Evolutionary conservation across 2,888 invertebrate genomes (phyloP).

Genomic region (Dyspetes luteomarginatus): DNA sequence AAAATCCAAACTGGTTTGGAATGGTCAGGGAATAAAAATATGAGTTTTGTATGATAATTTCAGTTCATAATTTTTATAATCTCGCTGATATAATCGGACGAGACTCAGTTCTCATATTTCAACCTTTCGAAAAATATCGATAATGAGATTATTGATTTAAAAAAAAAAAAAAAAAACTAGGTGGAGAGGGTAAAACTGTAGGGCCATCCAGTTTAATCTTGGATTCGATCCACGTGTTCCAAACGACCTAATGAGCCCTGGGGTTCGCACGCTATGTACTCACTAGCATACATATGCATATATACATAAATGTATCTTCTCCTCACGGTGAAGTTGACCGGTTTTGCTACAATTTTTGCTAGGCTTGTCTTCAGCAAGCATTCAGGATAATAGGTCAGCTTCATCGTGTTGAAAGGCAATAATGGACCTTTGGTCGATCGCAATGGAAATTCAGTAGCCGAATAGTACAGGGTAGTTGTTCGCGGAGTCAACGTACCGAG

Average conservation of each 20-base stretch:
- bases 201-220: slow-evolving; percentile 28
- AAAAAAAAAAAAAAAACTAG: background rate
- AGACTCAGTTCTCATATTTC: background rate
- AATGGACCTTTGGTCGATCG: slow-evolving; percentile 29
- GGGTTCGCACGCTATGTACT: slow-evolving; percentile 58
- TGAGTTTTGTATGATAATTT: no score
- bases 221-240: slow-evolving; percentile 41
- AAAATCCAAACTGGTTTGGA: background rate
- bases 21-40: no score
- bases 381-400: slow-evolving; percentile 38
- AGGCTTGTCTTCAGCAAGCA: background rate
- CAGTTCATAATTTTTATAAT: no score
- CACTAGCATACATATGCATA: slow-evolving; percentile 8
- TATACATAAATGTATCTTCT: background rate
- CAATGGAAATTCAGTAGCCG: slow-evolving; percentile 54
- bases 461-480: slow-evolving; percentile 48
- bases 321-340: slow-evolving; percentile 42
- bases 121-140: background rate
- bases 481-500: slow-evolving; percentile 64
- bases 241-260: slow-evolving; percentile 55
- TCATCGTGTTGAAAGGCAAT: slow-evolving; percentile 13
- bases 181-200: slow-evolving; percentile 6
- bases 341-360: slow-evolving; percentile 22
- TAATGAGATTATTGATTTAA: background rate
- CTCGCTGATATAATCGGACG: no score